phyloP scores from a whole-genome alignment of 2,797 vertebrate species.

The Smutsia temminckii region DNA sequence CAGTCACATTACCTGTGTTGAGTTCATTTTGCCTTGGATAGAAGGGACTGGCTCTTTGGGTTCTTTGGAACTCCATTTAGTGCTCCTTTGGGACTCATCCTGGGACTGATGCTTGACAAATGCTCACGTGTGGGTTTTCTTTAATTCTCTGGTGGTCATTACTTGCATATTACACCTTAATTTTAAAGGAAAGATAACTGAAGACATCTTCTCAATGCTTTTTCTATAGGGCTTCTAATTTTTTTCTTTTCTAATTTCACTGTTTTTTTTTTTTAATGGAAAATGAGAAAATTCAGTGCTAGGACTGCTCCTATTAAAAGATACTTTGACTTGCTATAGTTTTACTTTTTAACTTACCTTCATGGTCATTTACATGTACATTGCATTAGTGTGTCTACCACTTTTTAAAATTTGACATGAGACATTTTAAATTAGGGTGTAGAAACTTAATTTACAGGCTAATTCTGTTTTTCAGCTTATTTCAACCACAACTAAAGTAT shows the following conservation, averaged over 20 bases:
- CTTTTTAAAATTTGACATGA: neutral
- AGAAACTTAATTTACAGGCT: neutral
- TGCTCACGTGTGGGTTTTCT: neutral
- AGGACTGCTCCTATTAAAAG: neutral
- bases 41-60: neutral
- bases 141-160: neutral
- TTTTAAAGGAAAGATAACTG: neutral
- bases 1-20: neutral
- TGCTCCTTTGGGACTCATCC: neutral
- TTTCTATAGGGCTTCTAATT: neutral
- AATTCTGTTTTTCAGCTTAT: neutral
- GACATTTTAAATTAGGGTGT: neutral
- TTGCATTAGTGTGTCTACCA: neutral
- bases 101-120: neutral
- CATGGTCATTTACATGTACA: neutral
- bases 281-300: neutral
- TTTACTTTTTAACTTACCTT: neutral
- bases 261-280: neutral
- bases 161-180: neutral
- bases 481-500: neutral
- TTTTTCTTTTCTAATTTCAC: neutral
- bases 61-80: neutral
- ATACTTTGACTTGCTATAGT: slow-evolving; percentile 9
- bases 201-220: neutral
- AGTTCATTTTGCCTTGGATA: neutral